Evolutionary conservation across 1,140 invertebrate species (phyloP), one percentile per base, ranked within the genome.

Genomic region (Drosophila guanche): DNA sequence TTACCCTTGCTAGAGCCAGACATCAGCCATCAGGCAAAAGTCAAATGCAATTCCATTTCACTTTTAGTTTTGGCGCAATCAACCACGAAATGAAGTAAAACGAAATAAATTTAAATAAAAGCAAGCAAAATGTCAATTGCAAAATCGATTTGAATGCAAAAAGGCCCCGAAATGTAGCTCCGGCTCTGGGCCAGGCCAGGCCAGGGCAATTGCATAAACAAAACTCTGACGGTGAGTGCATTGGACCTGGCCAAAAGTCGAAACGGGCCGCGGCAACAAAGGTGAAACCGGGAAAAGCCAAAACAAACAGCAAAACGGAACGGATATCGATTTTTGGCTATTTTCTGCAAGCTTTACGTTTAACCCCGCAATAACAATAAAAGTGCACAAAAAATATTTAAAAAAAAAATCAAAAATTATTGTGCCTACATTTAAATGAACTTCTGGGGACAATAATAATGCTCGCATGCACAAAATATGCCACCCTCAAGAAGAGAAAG

Each of bases 21-120:
- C 42, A 37, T 37, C 14, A 37, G 16, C 50, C 22, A 20, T 53
- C n/a, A 8, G 6, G 16, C 20, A 45, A 62, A 73, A 46, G 47
- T 29, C 48, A 50, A 79, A 56, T 65, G 77, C 77, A 76, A 51
- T 58, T 61, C 46, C 79, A 61, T 73, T 65, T 63, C 48, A 70
- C 79, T 81, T 81, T 83, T 79, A 47, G 48, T 3, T 73, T 81
- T 72, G 54, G 50, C 20, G 43, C 61, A 55, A 68, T 33, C 20
- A 16, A 4, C 14, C 47, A 27, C 23, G 25, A 55, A 62, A 45
- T 12, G 55, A 52, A 42, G 16, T 25, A 20, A 71, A 70, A 47
- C 10, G 33, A 45, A 33, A 50, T 12, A 70, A 47, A 54, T 45
- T 50, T 55, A 16, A 58, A 43, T 50, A 58, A 59, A 59, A 57